Evolutionary conservation across 2,113 vertebrate genomes (phyloP).

Genomic region (Gopherus flavomarginatus): DNA sequence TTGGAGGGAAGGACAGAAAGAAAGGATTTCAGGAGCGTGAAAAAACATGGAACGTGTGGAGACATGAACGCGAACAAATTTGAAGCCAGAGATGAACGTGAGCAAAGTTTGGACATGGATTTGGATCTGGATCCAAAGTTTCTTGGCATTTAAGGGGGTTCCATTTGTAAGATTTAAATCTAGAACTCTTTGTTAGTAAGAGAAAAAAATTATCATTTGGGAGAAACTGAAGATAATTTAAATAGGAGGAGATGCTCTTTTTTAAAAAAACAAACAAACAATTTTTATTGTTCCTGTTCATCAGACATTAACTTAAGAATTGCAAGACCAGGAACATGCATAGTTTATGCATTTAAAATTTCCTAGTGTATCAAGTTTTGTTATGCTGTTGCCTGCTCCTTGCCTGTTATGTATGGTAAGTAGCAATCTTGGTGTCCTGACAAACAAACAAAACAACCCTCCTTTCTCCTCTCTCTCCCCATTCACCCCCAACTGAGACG

Average conservation of each 20-base stretch:
- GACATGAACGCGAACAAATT: background rate
- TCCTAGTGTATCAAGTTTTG: background rate
- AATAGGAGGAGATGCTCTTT: background rate
- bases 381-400: slow-evolving; percentile 11
- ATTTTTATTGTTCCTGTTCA: background rate
- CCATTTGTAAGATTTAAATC: slow-evolving; percentile 38
- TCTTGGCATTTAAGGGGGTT: background rate
- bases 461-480: background rate
- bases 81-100: background rate
- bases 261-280: background rate
- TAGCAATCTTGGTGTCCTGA: slow-evolving; percentile 20
- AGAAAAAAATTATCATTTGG: slow-evolving; percentile 29
- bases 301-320: background rate
- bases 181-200: background rate
- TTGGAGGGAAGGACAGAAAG: background rate
- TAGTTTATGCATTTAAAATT: background rate
- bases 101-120: background rate
- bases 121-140: slow-evolving; percentile 24
- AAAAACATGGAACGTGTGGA: background rate
- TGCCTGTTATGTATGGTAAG: background rate
- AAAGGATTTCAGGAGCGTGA: background rate
- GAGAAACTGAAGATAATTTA: background rate
- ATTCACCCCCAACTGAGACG: background rate
- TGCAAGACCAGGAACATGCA: background rate
- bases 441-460: background rate